Percentiles rank a stretch among this genome's conserved stretches.
Conservation (phyloP, 1,140 invertebrate genomes). For the Riptortus pedestris region DNA sequence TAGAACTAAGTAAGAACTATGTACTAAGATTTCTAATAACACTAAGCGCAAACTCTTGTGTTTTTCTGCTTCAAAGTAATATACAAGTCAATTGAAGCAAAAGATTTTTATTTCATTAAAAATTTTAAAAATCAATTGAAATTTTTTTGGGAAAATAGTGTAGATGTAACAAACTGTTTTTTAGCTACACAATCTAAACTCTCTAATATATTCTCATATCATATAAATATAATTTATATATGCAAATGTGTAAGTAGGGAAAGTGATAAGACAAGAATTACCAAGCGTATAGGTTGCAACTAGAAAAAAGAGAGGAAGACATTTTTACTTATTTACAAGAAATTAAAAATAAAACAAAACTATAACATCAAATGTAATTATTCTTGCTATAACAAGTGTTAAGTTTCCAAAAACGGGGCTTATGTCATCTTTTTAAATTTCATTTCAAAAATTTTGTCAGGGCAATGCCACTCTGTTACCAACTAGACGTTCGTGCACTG, state of each 20-base stretch:
- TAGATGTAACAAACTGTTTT: too few species aligned
- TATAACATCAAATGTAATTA: background rate
- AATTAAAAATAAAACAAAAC: background rate
- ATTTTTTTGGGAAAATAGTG: too few species aligned
- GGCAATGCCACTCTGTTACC: background rate
- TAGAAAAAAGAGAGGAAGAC: conserved; percentile 6
- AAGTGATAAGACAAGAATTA: conserved; percentile 8
- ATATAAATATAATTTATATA: background rate
- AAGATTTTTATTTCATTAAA: too few species aligned
- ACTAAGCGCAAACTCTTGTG: too few species aligned
- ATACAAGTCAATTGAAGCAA: too few species aligned
- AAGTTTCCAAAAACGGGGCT: background rate
- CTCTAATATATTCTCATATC: background rate
- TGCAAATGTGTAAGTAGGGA: background rate
- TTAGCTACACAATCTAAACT: background rate
- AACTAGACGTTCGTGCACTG: too few species aligned
- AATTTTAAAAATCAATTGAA: too few species aligned
- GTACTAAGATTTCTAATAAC: too few species aligned
- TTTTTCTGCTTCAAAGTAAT: too few species aligned
- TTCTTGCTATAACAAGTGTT: background rate
- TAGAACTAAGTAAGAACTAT: too few species aligned
- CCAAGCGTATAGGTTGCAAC: conserved; percentile 6
- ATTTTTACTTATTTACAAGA: conserved; percentile 3
- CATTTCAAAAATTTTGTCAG: background rate
- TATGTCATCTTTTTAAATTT: conserved; percentile 1